Percentiles rank a stretch among this genome's conserved stretches.
Evolutionary conservation across 1,140 invertebrate species (phyloP).

Genomic region (Mylabris phalerata): DNA sequence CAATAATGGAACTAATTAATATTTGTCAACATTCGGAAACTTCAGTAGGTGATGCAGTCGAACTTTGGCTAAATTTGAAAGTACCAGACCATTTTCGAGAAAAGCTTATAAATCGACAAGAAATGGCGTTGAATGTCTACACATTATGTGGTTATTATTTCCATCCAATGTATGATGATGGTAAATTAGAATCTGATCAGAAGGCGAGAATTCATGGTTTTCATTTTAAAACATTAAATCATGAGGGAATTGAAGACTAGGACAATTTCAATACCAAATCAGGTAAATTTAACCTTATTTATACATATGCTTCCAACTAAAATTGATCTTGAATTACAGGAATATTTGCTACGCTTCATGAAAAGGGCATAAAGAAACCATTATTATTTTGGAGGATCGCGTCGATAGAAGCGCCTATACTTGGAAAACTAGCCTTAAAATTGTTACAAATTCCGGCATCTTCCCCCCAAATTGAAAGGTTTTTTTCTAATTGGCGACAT

Average conservation of each 20-base stretch:
- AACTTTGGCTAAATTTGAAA: background rate
- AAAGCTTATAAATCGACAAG: background rate
- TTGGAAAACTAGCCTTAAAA: background rate
- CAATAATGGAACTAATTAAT: conserved; percentile 1
- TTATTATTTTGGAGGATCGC: conserved; percentile 2
- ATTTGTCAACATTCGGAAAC: background rate
- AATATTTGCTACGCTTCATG: background rate
- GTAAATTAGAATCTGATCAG: background rate
- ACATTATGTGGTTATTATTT: conserved; percentile 2
- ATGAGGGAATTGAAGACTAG: background rate
- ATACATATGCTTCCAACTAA: too few species aligned
- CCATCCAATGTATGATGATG: background rate
- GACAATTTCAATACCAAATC: background rate
- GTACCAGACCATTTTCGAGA: background rate
- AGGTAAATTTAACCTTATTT: background rate
- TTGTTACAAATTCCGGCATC: conserved; percentile 5
- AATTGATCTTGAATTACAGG: too few species aligned
- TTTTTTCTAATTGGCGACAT: conserved; percentile 5
- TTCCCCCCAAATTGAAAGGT: conserved; percentile 4
- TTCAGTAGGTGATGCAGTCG: conserved; percentile 1
- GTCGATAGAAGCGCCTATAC: background rate
- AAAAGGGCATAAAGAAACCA: background rate
- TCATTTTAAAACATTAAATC: background rate
- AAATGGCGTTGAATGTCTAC: conserved; percentile 7
- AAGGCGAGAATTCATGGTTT: background rate